phyloP scores from a whole-genome alignment of 2,888 invertebrate species.

The Aplocera efformata region DNA sequence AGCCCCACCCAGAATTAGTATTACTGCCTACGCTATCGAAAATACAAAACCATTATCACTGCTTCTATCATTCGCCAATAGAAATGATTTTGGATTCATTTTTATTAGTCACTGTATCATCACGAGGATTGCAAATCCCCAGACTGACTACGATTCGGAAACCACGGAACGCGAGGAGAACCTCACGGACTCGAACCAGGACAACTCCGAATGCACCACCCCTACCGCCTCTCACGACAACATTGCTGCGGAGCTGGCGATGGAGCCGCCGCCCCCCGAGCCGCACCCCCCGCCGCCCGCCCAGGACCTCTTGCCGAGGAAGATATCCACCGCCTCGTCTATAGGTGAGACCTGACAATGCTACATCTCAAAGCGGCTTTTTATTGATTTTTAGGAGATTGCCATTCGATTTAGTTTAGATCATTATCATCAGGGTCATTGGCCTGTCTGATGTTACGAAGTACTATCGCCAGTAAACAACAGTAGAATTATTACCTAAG shows the following conservation, averaged over 20 bases:
- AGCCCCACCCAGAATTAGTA: no score
- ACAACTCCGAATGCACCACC: slow-evolving; percentile 78
- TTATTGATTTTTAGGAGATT: no score
- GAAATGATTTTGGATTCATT: neutral
- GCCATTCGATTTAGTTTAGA: no score
- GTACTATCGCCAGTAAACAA: no score
- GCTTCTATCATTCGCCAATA: no score
- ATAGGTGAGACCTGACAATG: slow-evolving; percentile 54
- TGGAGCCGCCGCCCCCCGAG: slow-evolving; percentile 32
- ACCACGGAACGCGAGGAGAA: slow-evolving; percentile 77
- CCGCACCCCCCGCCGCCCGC: slow-evolving; percentile 13
- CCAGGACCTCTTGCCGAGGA: slow-evolving; percentile 48
- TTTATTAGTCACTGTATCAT: no score
- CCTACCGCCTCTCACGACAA: slow-evolving; percentile 74
- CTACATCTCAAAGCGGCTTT: no score
- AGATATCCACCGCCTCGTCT: slow-evolving; percentile 71
- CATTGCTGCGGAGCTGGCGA: slow-evolving; percentile 65
- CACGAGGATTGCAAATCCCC: slow-evolving; percentile 1
- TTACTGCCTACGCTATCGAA: no score
- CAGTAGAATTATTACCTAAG: no score
- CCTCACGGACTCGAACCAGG: slow-evolving; percentile 75
- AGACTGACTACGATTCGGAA: slow-evolving; percentile 77
- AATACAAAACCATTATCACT: no score
- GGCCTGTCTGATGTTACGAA: no score
- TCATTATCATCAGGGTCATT: no score